Percentiles rank a stretch among this genome's conserved stretches.
Evolutionary conservation across 2,113 vertebrate genomes (phyloP).

Genomic region (Psettodes erumei): DNA sequence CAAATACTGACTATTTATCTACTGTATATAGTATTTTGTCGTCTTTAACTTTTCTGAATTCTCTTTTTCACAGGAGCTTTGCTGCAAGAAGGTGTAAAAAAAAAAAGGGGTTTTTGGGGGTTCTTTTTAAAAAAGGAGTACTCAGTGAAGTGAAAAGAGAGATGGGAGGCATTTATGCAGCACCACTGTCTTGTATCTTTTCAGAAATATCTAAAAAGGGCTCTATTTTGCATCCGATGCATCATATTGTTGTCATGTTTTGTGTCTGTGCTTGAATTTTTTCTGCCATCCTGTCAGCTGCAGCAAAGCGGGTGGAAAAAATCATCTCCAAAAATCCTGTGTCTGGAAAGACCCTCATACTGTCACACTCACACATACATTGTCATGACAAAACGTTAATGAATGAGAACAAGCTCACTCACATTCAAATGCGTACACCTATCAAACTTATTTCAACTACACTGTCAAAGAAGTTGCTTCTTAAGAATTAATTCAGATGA

Average conservation of each 20-base stretch:
- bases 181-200: slow-evolving; percentile 27
- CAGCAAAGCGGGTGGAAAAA: slow-evolving; percentile 32
- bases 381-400: neutral
- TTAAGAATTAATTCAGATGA: neutral
- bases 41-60: neutral
- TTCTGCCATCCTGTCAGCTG: slow-evolving; percentile 38
- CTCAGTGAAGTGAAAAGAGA: slow-evolving; percentile 26
- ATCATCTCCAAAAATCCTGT: neutral
- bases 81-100: neutral
- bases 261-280: slow-evolving; percentile 22
- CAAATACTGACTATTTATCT: neutral
- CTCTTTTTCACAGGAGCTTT: neutral
- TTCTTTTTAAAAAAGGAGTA: neutral
- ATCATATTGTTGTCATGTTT: slow-evolving; percentile 58
- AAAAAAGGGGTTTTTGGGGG: too few relatives aligned
- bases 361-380: neutral
- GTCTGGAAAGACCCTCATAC: neutral
- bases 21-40: neutral
- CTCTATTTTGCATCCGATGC: slow-evolving; percentile 35
- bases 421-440: neutral
- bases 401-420: neutral
- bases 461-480: neutral
- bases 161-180: neutral
- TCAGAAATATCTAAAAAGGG: slow-evolving; percentile 25
- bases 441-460: neutral